Evolutionary conservation across 2,888 invertebrate genomes (phyloP).

Genomic region (Tetropium fuscum): DNA sequence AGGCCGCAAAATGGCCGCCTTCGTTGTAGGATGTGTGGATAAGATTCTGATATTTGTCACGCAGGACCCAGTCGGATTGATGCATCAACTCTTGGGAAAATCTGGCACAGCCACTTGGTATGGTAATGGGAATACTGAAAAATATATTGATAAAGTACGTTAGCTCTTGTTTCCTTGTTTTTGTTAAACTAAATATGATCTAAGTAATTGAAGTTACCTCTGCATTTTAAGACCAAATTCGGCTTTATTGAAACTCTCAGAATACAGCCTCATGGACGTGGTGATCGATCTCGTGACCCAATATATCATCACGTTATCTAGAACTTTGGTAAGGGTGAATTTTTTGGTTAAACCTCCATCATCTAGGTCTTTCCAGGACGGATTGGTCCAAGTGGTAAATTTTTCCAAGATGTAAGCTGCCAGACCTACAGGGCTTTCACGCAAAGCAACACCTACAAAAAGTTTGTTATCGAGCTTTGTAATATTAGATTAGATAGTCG

Average conservation of each 20-base stretch:
- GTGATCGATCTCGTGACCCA: conserved; percentile 80
- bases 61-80: conserved; percentile 71
- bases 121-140: conserved; percentile 67
- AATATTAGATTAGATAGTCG: too few species aligned
- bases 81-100: conserved; percentile 76
- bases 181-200: too few species aligned
- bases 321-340: conserved; percentile 76
- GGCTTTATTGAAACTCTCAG: too few species aligned
- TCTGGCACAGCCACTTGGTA: conserved; percentile 81
- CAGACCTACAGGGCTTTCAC: conserved; percentile 84
- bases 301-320: conserved; percentile 87
- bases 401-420: conserved; percentile 93
- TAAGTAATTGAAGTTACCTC: too few species aligned
- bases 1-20: conserved; percentile 86
- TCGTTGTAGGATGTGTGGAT: conserved; percentile 75
- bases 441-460: conserved; percentile 30
- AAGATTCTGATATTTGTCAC: conserved; percentile 73
- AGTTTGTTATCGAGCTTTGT: background rate
- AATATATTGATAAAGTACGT: too few species aligned
- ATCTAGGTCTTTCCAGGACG: conserved; percentile 62
- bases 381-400: conserved; percentile 81
- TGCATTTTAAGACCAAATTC: too few species aligned
- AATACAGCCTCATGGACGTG: conserved; percentile 79
- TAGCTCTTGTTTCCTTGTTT: too few species aligned
- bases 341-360: conserved; percentile 77